phyloP scores from a whole-genome alignment of 2,113 vertebrate genomes.

The Calidris pugnax region DNA sequence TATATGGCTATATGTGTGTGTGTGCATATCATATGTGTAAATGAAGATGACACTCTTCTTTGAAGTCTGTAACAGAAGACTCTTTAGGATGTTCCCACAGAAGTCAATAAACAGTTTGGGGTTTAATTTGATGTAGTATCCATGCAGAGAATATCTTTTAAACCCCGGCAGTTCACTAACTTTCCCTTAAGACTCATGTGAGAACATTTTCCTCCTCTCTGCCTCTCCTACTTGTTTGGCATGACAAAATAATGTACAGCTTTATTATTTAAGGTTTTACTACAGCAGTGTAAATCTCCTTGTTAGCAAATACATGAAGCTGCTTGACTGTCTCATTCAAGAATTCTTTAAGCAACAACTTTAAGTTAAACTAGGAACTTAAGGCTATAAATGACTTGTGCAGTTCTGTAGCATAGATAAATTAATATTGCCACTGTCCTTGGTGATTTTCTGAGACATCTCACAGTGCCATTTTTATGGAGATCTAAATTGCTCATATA shows the following conservation, averaged over 20 bases:
- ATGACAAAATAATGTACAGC: background rate
- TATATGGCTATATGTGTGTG: background rate
- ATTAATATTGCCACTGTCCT: background rate
- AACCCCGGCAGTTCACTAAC: background rate
- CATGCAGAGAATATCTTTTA: background rate
- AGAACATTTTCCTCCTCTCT: background rate
- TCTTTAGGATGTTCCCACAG: background rate
- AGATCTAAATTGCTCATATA: background rate
- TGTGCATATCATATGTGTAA: background rate
- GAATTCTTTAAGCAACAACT: background rate
- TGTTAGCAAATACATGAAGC: background rate
- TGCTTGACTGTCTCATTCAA: background rate
- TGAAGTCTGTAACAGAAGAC: background rate
- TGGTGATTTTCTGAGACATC: background rate
- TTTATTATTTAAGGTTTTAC: background rate
- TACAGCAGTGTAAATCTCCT: background rate
- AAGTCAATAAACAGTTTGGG: background rate
- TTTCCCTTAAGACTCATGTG: background rate
- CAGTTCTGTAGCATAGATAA: background rate
- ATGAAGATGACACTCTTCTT: background rate
- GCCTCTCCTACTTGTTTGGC: background rate
- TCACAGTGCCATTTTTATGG: background rate
- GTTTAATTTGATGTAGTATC: background rate
- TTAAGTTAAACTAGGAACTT: background rate
- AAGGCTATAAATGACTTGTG: background rate